phyloP scores from a whole-genome alignment of 2,888 invertebrate species.

The Chymomyza caudatula region DNA sequence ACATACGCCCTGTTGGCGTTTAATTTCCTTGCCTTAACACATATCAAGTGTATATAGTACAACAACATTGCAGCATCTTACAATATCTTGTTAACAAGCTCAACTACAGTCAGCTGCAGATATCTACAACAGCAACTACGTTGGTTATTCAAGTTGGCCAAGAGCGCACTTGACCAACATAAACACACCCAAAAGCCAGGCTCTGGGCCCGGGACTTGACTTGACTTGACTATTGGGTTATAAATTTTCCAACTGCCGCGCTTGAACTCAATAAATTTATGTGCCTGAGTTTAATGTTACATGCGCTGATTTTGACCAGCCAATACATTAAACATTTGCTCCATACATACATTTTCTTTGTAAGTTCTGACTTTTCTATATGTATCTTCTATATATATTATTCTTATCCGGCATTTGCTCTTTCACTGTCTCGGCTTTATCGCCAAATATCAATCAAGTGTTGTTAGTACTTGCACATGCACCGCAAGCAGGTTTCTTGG shows the following conservation, averaged over 20 bases:
- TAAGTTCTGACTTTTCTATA: not conserved
- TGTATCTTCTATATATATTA: not conserved
- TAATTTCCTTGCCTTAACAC: not conserved
- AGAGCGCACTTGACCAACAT: not conserved
- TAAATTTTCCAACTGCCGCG: constrained; percentile 57
- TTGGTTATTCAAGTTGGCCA: not conserved
- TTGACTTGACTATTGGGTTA: constrained; percentile 4
- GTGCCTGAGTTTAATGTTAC: constrained; percentile 24
- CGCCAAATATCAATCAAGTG: constrained; percentile 65
- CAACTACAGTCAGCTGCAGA: too few relatives aligned
- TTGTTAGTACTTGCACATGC: constrained; percentile 22
- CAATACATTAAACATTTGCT: not conserved
- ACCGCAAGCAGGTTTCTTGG: not conserved
- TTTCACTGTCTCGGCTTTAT: constrained; percentile 40
- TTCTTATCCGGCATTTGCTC: not conserved
- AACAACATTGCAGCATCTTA: not conserved
- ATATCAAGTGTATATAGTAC: not conserved
- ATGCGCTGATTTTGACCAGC: not conserved
- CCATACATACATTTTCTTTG: not conserved
- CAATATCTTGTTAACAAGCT: not conserved
- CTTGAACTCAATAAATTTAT: constrained; percentile 70
- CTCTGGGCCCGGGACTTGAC: not conserved
- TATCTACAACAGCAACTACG: not conserved
- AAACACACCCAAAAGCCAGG: not conserved
- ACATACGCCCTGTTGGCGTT: not conserved